A percentile compares a stretch with the other conserved stretches of the same genome.
Conservation (phyloP, 2,888 invertebrate genomes). For the Scrobipalpa atriplicella region DNA sequence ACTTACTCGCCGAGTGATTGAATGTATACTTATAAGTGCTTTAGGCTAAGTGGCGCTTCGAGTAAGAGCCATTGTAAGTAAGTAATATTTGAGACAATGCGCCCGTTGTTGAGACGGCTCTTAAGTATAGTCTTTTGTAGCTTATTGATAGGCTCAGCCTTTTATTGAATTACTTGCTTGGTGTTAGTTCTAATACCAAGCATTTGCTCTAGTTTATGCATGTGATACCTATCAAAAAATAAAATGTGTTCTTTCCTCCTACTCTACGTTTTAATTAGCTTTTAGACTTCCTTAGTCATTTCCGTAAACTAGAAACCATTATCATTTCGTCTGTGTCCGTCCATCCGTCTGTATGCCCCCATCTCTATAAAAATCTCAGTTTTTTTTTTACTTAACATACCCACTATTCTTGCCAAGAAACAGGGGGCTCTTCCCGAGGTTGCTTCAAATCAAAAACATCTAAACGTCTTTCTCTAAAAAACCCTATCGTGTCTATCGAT, state of each 20-base stretch:
- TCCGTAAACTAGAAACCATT: too few species aligned
- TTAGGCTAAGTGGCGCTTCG: constrained; percentile 9
- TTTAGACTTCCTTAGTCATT: too few species aligned
- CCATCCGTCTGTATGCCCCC: too few species aligned
- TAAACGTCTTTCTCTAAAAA: constrained; percentile 4
- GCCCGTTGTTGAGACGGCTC: background rate
- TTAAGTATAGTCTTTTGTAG: background rate
- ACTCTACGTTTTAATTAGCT: too few species aligned
- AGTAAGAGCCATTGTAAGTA: background rate
- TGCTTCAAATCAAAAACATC: background rate
- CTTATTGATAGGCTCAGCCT: background rate
- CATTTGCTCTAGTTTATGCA: too few species aligned
- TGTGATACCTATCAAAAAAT: background rate
- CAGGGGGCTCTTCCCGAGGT: background rate
- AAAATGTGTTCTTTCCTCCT: background rate
- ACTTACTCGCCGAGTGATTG: constrained; percentile 19
- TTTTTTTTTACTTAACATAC: too few species aligned
- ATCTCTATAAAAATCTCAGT: too few species aligned
- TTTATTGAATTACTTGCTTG: background rate
- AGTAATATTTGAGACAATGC: background rate
- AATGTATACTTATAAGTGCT: constrained; percentile 18
- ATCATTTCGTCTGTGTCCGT: too few species aligned
- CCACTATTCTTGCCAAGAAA: too few species aligned
- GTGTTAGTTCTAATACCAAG: too few species aligned
- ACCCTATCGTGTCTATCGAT: constrained; percentile 12